Evolutionary conservation across 2,113 vertebrate species (phyloP), one percentile per base, ranked within the genome.

Genomic region (Rhinichthys klamathensis): DNA sequence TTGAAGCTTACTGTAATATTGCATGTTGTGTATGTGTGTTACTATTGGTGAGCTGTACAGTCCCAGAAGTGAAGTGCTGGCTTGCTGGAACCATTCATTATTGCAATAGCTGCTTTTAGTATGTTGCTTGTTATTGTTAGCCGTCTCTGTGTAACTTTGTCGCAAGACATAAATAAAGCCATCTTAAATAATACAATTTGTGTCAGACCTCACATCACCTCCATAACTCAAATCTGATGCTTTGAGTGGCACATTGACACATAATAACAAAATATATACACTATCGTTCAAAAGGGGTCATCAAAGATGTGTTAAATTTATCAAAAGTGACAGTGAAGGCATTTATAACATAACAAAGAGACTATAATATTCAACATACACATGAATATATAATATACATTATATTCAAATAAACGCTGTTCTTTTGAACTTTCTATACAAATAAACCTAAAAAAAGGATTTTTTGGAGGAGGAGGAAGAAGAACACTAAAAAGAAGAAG

Each of bases 1-100:
- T 54, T 49, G 49, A 54, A 54, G 46, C 74, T 76, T 49, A 76
- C 74, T 54, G 74, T 54, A 54, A 76, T 54, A 30, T 32, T 51
- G 73, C 73, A 76, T 76, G 46, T 16, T 76, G 25, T 21, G 46
- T 49, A 49, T 54, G 41, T 74, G 21, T 67, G 38, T 25, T 49
- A 44, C 23, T 72, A 25, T 51, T 54, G 74, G 18, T 54, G 13
- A 12, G 46, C n/a, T 76, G 46, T 32, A 76, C 2, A 76, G 13
- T 74, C n/a, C 23, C 72, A 49, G 72, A 74, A 74, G 72, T 49
- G 72, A 74, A 51, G 16, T 25, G 25, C 46, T 51, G 27, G 7
- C 46, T 75, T 49, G 13, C 46, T 75, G 46, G 44, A 75, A 8
- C 73, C 46, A 51, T 75, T 51, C 44, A 51, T 51, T 75, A 75